Evolutionary conservation across 2,113 vertebrate species (phyloP).

Genomic region (Oreochromis aureus): DNA sequence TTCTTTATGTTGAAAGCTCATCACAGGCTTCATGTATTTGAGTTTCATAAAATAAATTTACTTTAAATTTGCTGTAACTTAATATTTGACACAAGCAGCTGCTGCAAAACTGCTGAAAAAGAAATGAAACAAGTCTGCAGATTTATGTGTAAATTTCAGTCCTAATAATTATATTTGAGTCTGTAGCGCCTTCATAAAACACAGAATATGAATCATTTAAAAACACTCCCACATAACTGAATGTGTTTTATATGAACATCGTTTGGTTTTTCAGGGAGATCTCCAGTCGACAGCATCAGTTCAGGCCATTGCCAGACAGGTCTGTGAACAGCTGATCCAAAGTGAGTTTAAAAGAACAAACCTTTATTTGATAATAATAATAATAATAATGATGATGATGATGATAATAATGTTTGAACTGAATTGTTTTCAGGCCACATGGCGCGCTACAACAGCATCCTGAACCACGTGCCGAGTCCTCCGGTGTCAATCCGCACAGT

Average conservation of each 20-base stretch:
- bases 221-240: background rate
- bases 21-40: background rate
- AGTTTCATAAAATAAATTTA: background rate
- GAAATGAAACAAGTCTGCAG: background rate
- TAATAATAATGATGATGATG: background rate
- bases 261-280: constrained; percentile 76
- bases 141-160: fast-evolving
- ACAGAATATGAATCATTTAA: fast-evolving
- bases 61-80: background rate
- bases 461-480: constrained; percentile 88
- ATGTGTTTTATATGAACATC: background rate
- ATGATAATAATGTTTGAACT: fast-evolving
- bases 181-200: background rate
- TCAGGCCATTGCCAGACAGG: constrained; percentile 88
- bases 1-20: too few relatives aligned
- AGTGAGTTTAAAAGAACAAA: constrained; percentile 78
- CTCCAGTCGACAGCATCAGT: constrained; percentile 89
- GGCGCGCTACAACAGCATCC: constrained; percentile 87
- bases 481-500: constrained; percentile 82
- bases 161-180: background rate
- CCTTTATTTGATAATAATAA: too few relatives aligned
- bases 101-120: background rate
- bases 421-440: constrained; percentile 79
- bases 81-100: fast-evolving
- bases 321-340: constrained; percentile 97